A percentile compares a stretch with the other conserved stretches of the same genome.
phyloP scores from a whole-genome alignment of 2,888 invertebrate genomes.

The Drosophila algonquin region DNA sequence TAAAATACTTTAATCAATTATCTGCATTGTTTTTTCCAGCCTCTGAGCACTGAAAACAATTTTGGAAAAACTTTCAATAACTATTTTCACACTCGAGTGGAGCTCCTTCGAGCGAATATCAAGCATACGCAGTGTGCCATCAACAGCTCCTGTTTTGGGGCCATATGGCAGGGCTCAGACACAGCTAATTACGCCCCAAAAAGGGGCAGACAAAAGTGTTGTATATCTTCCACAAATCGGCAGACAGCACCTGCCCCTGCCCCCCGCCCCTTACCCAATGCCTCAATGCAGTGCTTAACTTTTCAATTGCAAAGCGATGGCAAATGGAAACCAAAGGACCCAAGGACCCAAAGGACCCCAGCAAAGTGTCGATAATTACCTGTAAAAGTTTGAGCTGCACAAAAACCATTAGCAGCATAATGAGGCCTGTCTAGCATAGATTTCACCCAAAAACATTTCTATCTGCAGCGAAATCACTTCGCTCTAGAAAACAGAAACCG shows the following conservation, averaged over 20 bases:
- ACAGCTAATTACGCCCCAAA: conserved; percentile 47
- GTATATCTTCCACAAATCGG: conserved; percentile 30
- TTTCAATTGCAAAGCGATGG: conserved; percentile 52
- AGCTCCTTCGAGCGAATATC: conserved; percentile 24
- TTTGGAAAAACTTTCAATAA: conserved; percentile 16
- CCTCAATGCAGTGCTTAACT: conserved; percentile 58
- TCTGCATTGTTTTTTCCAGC: too few relatives aligned
- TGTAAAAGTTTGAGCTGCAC: conserved; percentile 68
- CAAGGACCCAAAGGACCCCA: conserved; percentile 27
- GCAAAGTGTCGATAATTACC: conserved; percentile 76
- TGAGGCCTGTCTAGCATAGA: conserved; percentile 66
- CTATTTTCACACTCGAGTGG: conserved; percentile 28
- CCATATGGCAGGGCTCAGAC: conserved; percentile 6
- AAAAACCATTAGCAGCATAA: conserved; percentile 72
- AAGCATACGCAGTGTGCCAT: conserved; percentile 43
- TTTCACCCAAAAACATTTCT: conserved; percentile 28
- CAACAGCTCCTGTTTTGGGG: conserved; percentile 22
- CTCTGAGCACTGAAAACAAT: not conserved
- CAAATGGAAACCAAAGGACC: too few relatives aligned
- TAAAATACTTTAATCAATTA: too few relatives aligned
- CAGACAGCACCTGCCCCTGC: conserved; percentile 10
- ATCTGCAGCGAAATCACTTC: not conserved
- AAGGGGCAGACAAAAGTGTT: conserved; percentile 28
- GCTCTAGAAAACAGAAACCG: not conserved
- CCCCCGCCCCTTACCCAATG: conserved; percentile 5